phyloP scores from a whole-genome alignment of 2,797 vertebrate genomes.

The Helicolenus hilgendorfi region DNA sequence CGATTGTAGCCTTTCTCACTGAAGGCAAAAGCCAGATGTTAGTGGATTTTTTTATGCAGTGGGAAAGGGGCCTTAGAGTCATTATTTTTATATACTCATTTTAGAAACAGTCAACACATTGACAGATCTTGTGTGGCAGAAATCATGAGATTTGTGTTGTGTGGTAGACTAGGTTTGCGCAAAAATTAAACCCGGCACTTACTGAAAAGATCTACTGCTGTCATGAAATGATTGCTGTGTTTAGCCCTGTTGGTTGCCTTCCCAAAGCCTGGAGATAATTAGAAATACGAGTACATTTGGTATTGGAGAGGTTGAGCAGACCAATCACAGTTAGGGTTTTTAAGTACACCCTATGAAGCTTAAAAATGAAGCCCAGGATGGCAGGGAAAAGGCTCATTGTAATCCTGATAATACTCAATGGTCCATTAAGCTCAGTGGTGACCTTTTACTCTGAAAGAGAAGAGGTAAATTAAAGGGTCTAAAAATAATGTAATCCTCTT shows the following conservation, averaged over 20 bases:
- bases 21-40: not conserved
- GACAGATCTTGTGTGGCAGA: not conserved
- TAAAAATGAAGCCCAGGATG: slow-evolving; percentile 78
- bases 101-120: not conserved
- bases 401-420: slow-evolving; percentile 87
- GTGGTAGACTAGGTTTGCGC: not conserved
- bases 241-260: slow-evolving; percentile 17
- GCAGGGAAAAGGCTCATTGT: slow-evolving; percentile 83
- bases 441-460: slow-evolving; percentile 80
- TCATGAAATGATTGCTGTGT: slow-evolving; percentile 39
- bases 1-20: not conserved
- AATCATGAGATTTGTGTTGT: not conserved
- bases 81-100: not conserved
- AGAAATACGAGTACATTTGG: slow-evolving; percentile 58
- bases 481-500: slow-evolving; percentile 82
- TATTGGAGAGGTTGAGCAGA: slow-evolving; percentile 34
- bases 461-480: slow-evolving; percentile 81
- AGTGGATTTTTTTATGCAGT: not conserved
- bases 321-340: slow-evolving; percentile 67
- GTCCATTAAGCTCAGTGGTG: slow-evolving; percentile 86
- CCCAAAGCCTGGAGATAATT: slow-evolving; percentile 55
- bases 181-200: not conserved
- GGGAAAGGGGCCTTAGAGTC: not conserved
- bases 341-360: slow-evolving; percentile 73
- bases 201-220: not conserved